A percentile compares a stretch with the other conserved stretches of the same genome.
Evolutionary conservation across 64 coral and sea anemone species (phyloP).

Genomic region (Pachyseris speciosa): DNA sequence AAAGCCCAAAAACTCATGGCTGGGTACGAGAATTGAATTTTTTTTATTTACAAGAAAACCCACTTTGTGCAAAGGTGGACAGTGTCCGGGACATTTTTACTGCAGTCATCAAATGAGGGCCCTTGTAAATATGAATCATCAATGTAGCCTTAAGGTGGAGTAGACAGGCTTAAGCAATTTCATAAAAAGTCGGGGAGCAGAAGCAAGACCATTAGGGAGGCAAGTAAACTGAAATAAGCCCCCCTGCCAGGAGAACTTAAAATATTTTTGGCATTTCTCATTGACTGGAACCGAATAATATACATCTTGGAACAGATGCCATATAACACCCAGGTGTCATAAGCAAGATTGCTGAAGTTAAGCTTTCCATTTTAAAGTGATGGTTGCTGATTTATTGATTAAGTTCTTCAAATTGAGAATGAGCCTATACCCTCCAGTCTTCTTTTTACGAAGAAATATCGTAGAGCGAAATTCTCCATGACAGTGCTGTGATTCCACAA

Average conservation of each 20-base stretch:
- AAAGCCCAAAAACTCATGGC: conserved; percentile 19
- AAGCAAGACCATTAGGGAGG: conserved; percentile 28
- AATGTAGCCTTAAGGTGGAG: conserved; percentile 11
- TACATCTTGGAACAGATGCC: conserved; percentile 19
- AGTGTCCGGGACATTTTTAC: background rate
- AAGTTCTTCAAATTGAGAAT: conserved; percentile 7
- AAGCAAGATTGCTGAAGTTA: background rate
- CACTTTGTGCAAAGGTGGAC: conserved; percentile 7
- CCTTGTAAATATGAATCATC: conserved; percentile 29
- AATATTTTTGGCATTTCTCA: background rate
- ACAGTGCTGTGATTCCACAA: background rate
- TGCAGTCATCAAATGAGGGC: conserved; percentile 2
- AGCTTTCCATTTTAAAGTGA: conserved; percentile 17
- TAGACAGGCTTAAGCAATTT: conserved; percentile 46
- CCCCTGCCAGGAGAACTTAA: background rate
- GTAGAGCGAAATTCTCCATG: background rate
- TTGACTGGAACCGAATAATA: conserved; percentile 10
- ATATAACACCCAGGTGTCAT: conserved; percentile 9
- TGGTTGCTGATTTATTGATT: background rate
- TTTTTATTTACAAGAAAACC: background rate
- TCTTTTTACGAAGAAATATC: conserved; percentile 4
- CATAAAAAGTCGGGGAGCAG: conserved; percentile 32
- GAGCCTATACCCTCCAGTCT: background rate
- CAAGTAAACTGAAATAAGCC: conserved; percentile 3
- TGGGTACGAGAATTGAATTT: background rate